Evolutionary conservation across 2,113 vertebrate genomes (phyloP).

Genomic region (Sebastes schlegelii): DNA sequence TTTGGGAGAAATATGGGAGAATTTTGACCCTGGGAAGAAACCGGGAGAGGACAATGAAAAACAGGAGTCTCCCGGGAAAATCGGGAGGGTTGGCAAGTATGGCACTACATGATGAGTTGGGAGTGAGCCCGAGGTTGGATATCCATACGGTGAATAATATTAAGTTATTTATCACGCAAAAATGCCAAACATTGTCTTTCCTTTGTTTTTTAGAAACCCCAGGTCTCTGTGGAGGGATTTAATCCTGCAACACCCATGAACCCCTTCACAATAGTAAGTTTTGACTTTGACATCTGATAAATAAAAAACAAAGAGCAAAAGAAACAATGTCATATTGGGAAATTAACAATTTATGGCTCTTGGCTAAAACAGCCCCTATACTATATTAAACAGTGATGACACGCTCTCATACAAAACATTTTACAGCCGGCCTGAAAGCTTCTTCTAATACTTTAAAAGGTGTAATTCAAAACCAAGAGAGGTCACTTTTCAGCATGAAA

Average conservation of each 20-base stretch:
- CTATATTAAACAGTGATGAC: background rate
- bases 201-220: background rate
- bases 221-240: background rate
- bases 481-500: conserved; percentile 37
- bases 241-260: background rate
- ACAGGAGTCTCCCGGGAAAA: too few relatives aligned
- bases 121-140: background rate
- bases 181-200: background rate
- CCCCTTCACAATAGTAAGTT: background rate
- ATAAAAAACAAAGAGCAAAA: background rate
- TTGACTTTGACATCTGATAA: background rate
- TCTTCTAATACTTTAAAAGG: background rate
- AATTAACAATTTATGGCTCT: background rate
- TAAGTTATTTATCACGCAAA: background rate
- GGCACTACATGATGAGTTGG: too few relatives aligned
- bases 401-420: background rate
- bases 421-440: background rate
- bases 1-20: too few relatives aligned
- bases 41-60: too few relatives aligned
- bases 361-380: background rate
- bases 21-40: too few relatives aligned
- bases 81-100: too few relatives aligned
- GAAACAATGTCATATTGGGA: background rate
- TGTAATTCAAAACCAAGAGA: conserved; percentile 47
- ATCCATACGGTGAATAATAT: background rate